These are phyloP conservation scores for Pipa parva DNA, from an alignment of 2,113 vertebrate species.

Conservation along the genomic window DNA sequence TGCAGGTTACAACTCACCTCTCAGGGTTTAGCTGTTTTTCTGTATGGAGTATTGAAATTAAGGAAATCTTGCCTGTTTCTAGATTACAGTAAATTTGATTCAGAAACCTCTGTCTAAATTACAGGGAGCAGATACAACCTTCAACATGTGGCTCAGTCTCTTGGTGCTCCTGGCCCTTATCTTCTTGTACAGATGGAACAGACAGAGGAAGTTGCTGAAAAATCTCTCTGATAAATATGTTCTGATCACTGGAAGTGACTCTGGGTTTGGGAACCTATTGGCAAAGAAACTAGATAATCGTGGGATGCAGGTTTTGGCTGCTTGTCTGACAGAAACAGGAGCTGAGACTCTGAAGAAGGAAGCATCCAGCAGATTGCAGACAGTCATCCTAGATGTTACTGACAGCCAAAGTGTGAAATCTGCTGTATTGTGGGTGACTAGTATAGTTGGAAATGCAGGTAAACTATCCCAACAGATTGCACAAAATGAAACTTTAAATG, in stretches of 20 bases:
- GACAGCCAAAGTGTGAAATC: constrained; percentile 18
- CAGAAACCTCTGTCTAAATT: too few species aligned
- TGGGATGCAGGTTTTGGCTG: constrained; percentile 74
- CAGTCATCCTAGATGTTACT: constrained; percentile 61
- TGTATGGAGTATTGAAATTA: too few species aligned
- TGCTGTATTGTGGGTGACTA: constrained; percentile 22
- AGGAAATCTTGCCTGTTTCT: too few species aligned
- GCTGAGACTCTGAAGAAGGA: constrained; percentile 59
- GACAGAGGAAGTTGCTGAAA: constrained; percentile 49
- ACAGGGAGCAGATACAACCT: too few species aligned
- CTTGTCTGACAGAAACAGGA: constrained; percentile 70
- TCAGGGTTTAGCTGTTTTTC: too few species aligned
- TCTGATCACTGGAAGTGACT: constrained; percentile 84
- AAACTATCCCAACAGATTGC: too few species aligned
- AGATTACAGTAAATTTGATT: too few species aligned
- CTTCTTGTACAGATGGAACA: constrained; percentile 54
- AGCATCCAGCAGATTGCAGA: constrained; percentile 62
- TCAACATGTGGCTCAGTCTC: constrained; percentile 24
- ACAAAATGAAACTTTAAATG: too few species aligned
- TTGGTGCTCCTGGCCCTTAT: constrained; percentile 42
- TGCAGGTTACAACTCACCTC: too few species aligned
- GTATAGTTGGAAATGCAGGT: constrained; percentile 19
- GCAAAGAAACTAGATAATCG: constrained; percentile 68
- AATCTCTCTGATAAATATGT: constrained; percentile 65
- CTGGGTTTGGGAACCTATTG: constrained; percentile 79